These are phyloP conservation scores for Microctonus hyperodae DNA, from an alignment of 2,888 invertebrate genomes.

Conservation along the genomic window DNA sequence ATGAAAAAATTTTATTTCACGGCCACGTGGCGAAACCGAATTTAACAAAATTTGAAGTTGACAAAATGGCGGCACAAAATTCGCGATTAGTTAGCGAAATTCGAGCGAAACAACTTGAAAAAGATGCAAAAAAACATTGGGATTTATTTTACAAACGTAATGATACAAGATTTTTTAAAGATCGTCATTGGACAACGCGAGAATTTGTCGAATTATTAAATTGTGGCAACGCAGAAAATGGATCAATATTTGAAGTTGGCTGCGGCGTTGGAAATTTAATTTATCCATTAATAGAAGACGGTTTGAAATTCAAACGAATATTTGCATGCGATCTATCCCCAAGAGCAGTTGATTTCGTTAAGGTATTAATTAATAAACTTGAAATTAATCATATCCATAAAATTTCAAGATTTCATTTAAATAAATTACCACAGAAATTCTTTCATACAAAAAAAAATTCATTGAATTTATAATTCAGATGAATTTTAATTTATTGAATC, in stretches of 20 bases:
- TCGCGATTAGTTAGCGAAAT: slow-evolving; percentile 73
- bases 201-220: slow-evolving; percentile 87
- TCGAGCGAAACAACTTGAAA: slow-evolving; percentile 80
- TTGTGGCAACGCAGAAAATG: slow-evolving; percentile 63
- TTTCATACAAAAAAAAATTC: too few species aligned
- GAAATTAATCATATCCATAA: too few species aligned
- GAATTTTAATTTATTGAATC: too few species aligned
- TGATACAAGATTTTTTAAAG: slow-evolving; percentile 91
- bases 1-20: slow-evolving; percentile 28
- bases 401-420: too few species aligned
- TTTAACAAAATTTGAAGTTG: slow-evolving; percentile 69
- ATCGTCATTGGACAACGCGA: slow-evolving; percentile 95
- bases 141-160: slow-evolving; percentile 97
- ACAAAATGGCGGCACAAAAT: slow-evolving; percentile 74
- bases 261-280: slow-evolving; percentile 98
- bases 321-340: slow-evolving; percentile 94
- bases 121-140: slow-evolving; percentile 89
- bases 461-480: too few species aligned
- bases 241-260: slow-evolving; percentile 80
- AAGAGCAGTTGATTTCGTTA: slow-evolving; percentile 87
- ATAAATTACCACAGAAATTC: too few species aligned
- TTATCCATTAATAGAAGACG: slow-evolving; percentile 87
- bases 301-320: slow-evolving; percentile 67
- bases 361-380: slow-evolving; percentile 63
- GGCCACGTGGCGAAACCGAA: slow-evolving; percentile 64